These are phyloP conservation scores for Rafetus swinhoei DNA, from an alignment of 2,113 vertebrate species.

Conservation along the genomic window DNA sequence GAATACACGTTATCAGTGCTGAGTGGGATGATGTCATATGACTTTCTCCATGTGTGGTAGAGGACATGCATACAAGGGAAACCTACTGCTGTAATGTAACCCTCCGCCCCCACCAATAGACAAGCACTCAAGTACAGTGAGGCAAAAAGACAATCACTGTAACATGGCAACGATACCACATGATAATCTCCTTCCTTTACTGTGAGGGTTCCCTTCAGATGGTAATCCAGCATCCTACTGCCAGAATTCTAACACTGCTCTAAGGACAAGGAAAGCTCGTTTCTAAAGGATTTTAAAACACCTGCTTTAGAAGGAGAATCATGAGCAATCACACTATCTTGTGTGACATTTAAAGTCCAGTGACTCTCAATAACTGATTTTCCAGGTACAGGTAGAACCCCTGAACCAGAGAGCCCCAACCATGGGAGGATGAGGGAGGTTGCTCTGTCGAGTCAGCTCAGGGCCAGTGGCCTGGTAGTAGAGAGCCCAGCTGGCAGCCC, in stretches of 20 bases:
- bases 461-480: no score
- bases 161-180: conserved; percentile 84
- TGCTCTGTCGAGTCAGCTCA: no score
- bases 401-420: no score
- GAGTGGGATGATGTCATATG: conserved; percentile 59
- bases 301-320: background rate
- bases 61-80: background rate
- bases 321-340: background rate
- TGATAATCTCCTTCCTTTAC: conserved; percentile 43
- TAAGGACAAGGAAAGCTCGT: background rate
- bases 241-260: background rate
- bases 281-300: background rate
- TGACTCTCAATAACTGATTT: background rate
- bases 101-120: background rate
- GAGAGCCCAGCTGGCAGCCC: no score
- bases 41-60: background rate
- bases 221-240: conserved; percentile 43
- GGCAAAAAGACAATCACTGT: conserved; percentile 74
- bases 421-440: no score
- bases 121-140: conserved; percentile 48
- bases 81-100: background rate
- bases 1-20: background rate
- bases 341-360: background rate
- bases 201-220: conserved; percentile 75
- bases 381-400: background rate